Base-by-base conservation (phyloP, 2,888 invertebrate species). In the Drosophila pseudotalamancana region DNA sequence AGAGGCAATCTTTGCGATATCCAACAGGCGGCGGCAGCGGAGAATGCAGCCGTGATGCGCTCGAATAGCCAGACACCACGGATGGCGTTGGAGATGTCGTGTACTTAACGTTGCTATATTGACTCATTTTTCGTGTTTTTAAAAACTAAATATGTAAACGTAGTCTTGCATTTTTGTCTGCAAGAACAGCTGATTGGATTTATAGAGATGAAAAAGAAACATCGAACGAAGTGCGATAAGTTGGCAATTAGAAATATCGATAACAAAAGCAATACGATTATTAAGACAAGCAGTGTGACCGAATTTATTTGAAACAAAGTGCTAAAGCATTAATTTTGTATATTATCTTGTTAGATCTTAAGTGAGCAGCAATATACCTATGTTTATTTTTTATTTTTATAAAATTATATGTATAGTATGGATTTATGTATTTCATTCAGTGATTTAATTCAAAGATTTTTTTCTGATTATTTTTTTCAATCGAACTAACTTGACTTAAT, bases 1-100 rank as follows among this genome's bases (percentile, higher is more conserved):
- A 95, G 85, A 95, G 95, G 81, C 95, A 95, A 77, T 95, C 94
- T 42, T 94, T 93, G 83, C 95, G 94, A 87, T 93, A 93, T 86
- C 94, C 94, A 16, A 93, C 94, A 21, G 96, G 96, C 14, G 94
- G 93, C 56, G 96, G 96, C 64, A 96, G 89, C 4, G 95, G 94
- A 60, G 94, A 94, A 6, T 93, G 93, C 76, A 93, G 93, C 65
- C 94, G 92, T 1, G 94, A 93, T 16, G 89, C 77, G 2, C 85
- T 79, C 19, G 82, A 73, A 45, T 88, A 90, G 32, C 88, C 90
- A 1, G 89, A 88, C 53, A 81, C 87, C 65, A 87, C 87, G 21
- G 88, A 84, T n/a, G 88, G 83, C 39, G 83, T 88, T 16, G 83
- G 83, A 23, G 83, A 83, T 59, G 88, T 80, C 8, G 83, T 70